Evolutionary conservation across 2,888 invertebrate genomes (phyloP).

Genomic region (Rhagophthalmus giganteus): DNA sequence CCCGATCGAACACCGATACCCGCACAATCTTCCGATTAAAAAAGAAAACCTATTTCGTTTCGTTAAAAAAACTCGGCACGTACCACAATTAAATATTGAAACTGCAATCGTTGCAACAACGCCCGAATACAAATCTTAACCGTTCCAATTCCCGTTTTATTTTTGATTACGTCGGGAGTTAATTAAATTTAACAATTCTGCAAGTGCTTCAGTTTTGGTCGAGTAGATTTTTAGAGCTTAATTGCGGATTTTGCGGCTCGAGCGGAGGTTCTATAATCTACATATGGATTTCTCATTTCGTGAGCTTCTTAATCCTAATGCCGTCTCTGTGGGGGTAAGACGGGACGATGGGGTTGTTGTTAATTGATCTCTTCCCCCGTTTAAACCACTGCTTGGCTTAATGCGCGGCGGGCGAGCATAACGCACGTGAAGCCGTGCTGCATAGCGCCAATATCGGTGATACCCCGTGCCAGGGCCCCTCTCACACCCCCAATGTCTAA

Average conservation of each 20-base stretch:
- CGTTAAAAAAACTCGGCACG: too few relatives aligned
- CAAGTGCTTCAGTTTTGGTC: slow-evolving; percentile 17
- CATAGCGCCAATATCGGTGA: slow-evolving; percentile 55
- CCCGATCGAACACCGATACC: too few relatives aligned
- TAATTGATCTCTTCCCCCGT: slow-evolving; percentile 50
- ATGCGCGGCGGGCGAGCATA: slow-evolving; percentile 40
- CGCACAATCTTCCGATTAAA: too few relatives aligned
- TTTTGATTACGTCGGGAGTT: slow-evolving; percentile 8
- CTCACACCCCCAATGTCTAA: slow-evolving; percentile 46
- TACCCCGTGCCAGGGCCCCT: slow-evolving; percentile 52
- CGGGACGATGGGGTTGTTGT: slow-evolving; percentile 45
- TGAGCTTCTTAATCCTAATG: slow-evolving; percentile 50
- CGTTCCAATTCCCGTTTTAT: slow-evolving; percentile 3
- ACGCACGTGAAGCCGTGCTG: slow-evolving; percentile 49
- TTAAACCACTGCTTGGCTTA: slow-evolving; percentile 44
- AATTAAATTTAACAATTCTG: slow-evolving; percentile 16
- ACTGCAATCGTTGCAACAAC: too few relatives aligned
- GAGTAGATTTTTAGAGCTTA: slow-evolving; percentile 21
- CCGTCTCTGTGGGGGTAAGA: slow-evolving; percentile 45
- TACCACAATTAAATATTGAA: too few relatives aligned
- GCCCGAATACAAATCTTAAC: not conserved
- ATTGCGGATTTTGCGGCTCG: slow-evolving; percentile 10
- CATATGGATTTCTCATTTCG: slow-evolving; percentile 52
- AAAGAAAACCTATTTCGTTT: too few relatives aligned
- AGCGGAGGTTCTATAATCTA: slow-evolving; percentile 37